Base-by-base conservation (phyloP, 2,888 invertebrate genomes). In the Automeris io region DNA sequence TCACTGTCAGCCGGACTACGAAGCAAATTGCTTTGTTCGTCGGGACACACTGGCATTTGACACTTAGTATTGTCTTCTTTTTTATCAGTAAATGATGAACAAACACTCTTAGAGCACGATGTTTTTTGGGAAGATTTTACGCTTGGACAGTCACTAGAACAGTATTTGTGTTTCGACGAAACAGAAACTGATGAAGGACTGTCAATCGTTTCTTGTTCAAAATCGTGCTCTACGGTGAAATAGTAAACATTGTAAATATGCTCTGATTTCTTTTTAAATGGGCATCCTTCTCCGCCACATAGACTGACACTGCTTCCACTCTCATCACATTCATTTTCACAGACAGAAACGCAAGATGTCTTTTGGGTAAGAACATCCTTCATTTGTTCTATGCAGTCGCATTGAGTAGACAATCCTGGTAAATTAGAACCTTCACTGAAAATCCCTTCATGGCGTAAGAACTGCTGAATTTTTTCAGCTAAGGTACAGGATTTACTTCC, bases 1-100 rank as follows among this genome's bases (percentile, higher is more conserved):
- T 82, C 46, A 42, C 83, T 83, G 45, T 86, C 86, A 5, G 72
- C 78, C n/a, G 82, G 85, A 41, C 83, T 83, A 1, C 65, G 62
- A 9, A 66, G 57, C 25, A 45, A 59, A 3, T 41, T 40, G 0
- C 45, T 40, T 2, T 42, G 23, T 38, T 47, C 43, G 9, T 44
- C 47, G 3, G 67, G 59, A 42, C 78, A 80, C 29, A 59, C 54
- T 18, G 64, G 63, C 18, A 46, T 46, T 22, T 45, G 40, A 41
- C 72, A 73, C 44, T 55, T 58, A 2, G 54, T 45, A 9, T 54
- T 42, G 9, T 51, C 48, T 2, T 43, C 45, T 18, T 45, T 45
- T 22, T 41, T 41, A 7, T 40, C 42, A 18, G 44, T 32, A 12
- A 40, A 40, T 9, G 51, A 48, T 8, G 62, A 54, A 43, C 82